Evolutionary conservation across 2,797 vertebrate genomes (phyloP), one percentile per base, ranked within the genome.

Genomic region (Denticeps clupeoides): DNA sequence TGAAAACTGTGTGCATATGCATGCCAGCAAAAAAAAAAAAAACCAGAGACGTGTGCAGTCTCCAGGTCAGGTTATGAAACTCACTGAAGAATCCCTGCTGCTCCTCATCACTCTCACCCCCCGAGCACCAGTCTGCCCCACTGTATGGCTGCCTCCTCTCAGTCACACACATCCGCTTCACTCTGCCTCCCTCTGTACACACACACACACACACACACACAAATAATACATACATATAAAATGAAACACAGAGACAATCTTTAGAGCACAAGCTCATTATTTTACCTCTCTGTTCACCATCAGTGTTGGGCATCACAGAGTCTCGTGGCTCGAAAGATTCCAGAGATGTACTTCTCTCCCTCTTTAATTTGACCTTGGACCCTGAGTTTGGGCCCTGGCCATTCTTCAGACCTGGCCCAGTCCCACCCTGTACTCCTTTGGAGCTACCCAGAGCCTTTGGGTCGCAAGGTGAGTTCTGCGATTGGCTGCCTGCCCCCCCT

Each of bases 291-390:
- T 91, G 76, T 80, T 89, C 86, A 13, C 81, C 82, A 68, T 94
- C 93, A 48, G 87, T 89, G 35, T 82, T 93, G 63, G 94, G 90
- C 50, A 93, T 95, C 64, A 89, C 93, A 45, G 89, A 74, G 71
- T 97, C 94, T 56, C 89, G 90, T 77, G 95, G 94, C 55, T 99
- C 91, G 63, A 94, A 97, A 7, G 93, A 97, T 76, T 99, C 94
- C 60, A 89, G 87, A 1, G 94, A 97, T 80, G 92, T 89, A 80
- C 93, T 97, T 70, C 93, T 81, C 74, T 96, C 93, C 79, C 93
- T 87, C 79, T 94, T 99, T 61, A 91, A 90, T 81, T 98, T 97
- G 71, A 90, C 91, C 86, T 97, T 97, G 73, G 91, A 88, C 71
- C 91, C 91, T 59, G 93, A 88, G 73, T 87, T 91, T 59, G 86